Base-by-base conservation (phyloP, 2,113 vertebrate species). In the Pachyramphus minor region DNA sequence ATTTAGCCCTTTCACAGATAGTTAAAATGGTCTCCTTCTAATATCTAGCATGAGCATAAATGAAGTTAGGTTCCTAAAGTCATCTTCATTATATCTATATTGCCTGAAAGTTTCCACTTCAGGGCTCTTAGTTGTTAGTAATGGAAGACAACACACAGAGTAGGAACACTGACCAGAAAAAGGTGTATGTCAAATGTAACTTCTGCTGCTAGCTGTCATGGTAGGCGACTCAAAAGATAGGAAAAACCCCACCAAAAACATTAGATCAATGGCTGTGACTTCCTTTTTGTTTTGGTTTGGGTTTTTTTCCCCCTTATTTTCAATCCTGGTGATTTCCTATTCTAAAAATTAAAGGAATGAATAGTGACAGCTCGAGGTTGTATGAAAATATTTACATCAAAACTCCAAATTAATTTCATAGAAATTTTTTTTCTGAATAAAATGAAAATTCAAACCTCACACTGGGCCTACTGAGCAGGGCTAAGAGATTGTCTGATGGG, bases 1-100 rank as follows among this genome's bases (percentile, higher is more conserved):
- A 96, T 96, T 96, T 79, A 97, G 97, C 89, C 89, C 96, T 97
- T 97, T 93, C 80, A 86, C 56, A 59, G 89, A 81, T 19, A 91
- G 95, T 92, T 97, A 71, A 97, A 97, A 93, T 35, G 58, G 95
- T 56, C 87, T 84, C 83, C 20, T 75, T 94, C 91, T 91, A 93
- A 89, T 55, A 72, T 41, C 47, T 53, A 68, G 76, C 33, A 63
- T 1, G 24, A 89, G 6, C 23, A 42, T 14, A 1, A 77, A 78
- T 31, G 39, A 93, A 97, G 92, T 85, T 59, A 73, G 71, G 41
- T 74, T 91, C 63, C 77, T 42, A 21, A 85, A 93, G 69, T 83
- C 42, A n/a, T 81, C 80, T 87, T 78, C 73, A 53, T 77, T 90
- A 55, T 42, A 88, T 81, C 68, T 85, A 42, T 76, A 18, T 24